Evolutionary conservation across 2,797 vertebrate species (phyloP).

Genomic region (Falco concolor): DNA sequence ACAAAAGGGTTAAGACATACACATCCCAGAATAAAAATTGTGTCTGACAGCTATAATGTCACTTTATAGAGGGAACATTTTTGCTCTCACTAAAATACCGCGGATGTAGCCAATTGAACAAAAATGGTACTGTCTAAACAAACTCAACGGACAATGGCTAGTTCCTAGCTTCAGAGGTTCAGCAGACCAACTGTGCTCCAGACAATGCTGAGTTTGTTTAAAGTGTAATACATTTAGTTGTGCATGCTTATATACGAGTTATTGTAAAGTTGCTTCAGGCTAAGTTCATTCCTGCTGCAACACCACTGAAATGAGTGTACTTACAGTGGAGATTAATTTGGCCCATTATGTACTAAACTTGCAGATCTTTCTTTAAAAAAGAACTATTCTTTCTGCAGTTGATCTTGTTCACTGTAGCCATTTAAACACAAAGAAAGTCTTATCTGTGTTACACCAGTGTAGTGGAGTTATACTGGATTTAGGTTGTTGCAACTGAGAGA

Average conservation of each 20-base stretch:
- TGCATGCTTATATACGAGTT: slow-evolving; percentile 27
- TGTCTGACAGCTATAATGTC: not conserved
- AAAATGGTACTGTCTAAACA: slow-evolving; percentile 56
- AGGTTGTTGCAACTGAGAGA: slow-evolving; percentile 47
- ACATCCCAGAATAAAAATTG: not conserved
- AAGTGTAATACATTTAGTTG: slow-evolving; percentile 49
- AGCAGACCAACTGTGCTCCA: slow-evolving; percentile 38
- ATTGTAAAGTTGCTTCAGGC: slow-evolving; percentile 32
- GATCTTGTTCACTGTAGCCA: slow-evolving; percentile 19
- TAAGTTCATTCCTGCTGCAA: slow-evolving; percentile 12
- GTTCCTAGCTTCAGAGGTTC: slow-evolving; percentile 36
- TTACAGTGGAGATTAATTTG: slow-evolving; percentile 29
- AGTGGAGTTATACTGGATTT: slow-evolving; percentile 57
- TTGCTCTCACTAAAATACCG: slow-evolving; percentile 44
- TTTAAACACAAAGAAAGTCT: slow-evolving; percentile 52
- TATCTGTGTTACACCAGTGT: slow-evolving; percentile 14
- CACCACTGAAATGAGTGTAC: not conserved
- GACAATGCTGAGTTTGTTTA: slow-evolving; percentile 61
- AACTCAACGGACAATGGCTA: slow-evolving; percentile 35
- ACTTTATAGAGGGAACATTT: slow-evolving; percentile 42
- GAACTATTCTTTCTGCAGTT: slow-evolving; percentile 36
- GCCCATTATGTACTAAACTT: slow-evolving; percentile 51
- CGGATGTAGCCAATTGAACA: slow-evolving; percentile 55
- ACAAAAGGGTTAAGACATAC: not conserved
- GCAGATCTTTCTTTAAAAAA: slow-evolving; percentile 48